Evolutionary conservation across 1,140 invertebrate genomes (phyloP).

Genomic region (Platorchestia sp.): DNA sequence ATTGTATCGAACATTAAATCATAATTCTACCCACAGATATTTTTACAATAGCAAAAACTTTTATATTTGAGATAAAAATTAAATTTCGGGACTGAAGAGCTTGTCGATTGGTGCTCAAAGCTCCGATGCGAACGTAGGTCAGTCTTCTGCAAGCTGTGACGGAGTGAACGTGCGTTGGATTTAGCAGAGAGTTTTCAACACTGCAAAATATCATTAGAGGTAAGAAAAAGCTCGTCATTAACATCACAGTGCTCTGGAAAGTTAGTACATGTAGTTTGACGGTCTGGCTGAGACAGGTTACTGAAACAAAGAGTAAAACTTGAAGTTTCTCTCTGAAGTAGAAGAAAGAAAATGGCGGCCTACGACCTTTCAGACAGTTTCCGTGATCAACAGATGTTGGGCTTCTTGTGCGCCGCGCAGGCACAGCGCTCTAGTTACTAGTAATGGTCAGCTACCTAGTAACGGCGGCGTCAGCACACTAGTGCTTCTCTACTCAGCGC

Average conservation of each 20-base stretch:
- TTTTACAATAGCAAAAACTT: neutral
- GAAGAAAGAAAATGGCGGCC: conserved; percentile 33
- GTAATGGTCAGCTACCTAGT: neutral
- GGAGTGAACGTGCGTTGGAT: conserved; percentile 49
- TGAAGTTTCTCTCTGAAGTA: conserved; percentile 4
- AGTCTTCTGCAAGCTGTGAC: conserved; percentile 36
- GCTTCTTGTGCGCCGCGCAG: neutral
- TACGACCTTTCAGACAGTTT: conserved; percentile 48
- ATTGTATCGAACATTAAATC: neutral
- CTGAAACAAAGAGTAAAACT: neutral
- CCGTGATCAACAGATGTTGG: conserved; percentile 43
- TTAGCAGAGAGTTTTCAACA: conserved; percentile 46
- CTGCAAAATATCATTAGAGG: neutral
- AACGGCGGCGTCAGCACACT: neutral
- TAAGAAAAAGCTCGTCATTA: neutral
- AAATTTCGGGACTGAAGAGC: conserved; percentile 20
- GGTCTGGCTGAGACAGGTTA: neutral
- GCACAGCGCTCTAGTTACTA: neutral
- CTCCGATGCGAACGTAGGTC: neutral
- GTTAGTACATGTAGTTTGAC: neutral
- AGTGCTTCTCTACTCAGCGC: neutral
- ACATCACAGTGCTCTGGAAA: neutral
- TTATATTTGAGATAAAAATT: neutral
- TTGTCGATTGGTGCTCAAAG: neutral
- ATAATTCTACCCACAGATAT: neutral